Conservation (phyloP, 2,113 vertebrate species). For the Rostratula benghalensis region DNA sequence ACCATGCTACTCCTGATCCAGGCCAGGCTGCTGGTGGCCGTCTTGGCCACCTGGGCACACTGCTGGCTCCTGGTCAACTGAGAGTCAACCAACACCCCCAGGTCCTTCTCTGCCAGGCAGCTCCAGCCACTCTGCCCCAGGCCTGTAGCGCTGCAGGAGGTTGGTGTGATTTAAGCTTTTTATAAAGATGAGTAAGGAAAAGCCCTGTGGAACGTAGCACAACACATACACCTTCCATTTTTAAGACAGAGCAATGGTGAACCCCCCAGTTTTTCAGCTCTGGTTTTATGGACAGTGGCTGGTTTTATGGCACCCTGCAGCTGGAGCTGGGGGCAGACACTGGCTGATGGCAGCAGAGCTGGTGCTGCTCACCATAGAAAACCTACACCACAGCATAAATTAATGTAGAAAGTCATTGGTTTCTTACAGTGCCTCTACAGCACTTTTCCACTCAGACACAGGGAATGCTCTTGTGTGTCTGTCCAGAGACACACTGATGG, state of each 20-base stretch:
- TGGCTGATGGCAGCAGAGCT: not conserved
- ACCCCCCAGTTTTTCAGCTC: not conserved
- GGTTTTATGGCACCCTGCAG: fast-evolving
- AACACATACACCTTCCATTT: not conserved
- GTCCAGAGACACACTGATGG: fast-evolving
- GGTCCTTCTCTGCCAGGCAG: too few relatives aligned
- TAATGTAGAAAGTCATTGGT: not conserved
- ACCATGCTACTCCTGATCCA: too few relatives aligned
- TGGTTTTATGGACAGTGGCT: too few relatives aligned
- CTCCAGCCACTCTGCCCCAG: too few relatives aligned
- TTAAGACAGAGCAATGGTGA: not conserved
- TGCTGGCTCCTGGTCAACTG: too few relatives aligned
- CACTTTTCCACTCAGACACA: not conserved
- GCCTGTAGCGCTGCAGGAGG: too few relatives aligned
- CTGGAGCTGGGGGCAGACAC: not conserved
- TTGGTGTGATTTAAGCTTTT: not conserved
- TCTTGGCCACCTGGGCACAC: too few relatives aligned
- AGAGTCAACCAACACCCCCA: too few relatives aligned
- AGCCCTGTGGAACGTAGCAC: not conserved
- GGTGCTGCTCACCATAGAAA: not conserved
- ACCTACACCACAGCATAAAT: not conserved
- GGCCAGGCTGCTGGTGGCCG: too few relatives aligned
- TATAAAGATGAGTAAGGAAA: not conserved
- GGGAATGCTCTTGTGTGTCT: not conserved
- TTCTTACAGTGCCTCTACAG: fast-evolving